These are phyloP conservation scores for Trichacis sp. DNA, from an alignment of 2,888 invertebrate species.

Conservation along the genomic window DNA sequence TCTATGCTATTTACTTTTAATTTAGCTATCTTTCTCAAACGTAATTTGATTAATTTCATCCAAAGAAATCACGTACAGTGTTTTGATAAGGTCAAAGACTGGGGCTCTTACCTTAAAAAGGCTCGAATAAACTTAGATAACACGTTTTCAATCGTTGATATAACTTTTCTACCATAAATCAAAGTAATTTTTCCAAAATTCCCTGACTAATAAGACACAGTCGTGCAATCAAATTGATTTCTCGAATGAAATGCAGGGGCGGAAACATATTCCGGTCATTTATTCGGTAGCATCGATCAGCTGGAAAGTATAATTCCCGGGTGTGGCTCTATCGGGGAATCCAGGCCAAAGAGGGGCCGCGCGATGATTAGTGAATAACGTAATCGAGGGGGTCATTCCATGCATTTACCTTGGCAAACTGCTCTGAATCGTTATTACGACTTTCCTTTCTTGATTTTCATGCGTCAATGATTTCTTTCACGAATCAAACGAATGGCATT, in stretches of 20 bases:
- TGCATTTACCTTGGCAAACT: conserved; percentile 52
- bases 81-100: no score
- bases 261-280: conserved; percentile 19
- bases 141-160: no score
- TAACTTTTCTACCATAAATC: no score
- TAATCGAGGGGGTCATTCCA: conserved; percentile 56
- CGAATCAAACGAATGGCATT: no score
- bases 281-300: conserved; percentile 45
- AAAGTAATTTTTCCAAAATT: no score
- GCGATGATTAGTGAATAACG: conserved; percentile 56
- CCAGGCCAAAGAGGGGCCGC: conserved; percentile 44
- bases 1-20: no score
- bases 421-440: conserved; percentile 2
- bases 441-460: conserved; percentile 20
- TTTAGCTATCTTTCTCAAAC: no score
- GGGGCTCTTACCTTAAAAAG: no score
- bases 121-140: no score
- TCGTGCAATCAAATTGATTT: conserved; percentile 38
- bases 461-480: conserved; percentile 1
- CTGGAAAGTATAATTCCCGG: conserved; percentile 52
- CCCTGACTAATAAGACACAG: background rate
- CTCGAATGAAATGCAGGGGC: conserved; percentile 26
- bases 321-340: conserved; percentile 50
- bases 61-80: no score
- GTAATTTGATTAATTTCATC: no score